Conservation (phyloP, 2,888 invertebrate genomes). For the Erebia palarica region DNA sequence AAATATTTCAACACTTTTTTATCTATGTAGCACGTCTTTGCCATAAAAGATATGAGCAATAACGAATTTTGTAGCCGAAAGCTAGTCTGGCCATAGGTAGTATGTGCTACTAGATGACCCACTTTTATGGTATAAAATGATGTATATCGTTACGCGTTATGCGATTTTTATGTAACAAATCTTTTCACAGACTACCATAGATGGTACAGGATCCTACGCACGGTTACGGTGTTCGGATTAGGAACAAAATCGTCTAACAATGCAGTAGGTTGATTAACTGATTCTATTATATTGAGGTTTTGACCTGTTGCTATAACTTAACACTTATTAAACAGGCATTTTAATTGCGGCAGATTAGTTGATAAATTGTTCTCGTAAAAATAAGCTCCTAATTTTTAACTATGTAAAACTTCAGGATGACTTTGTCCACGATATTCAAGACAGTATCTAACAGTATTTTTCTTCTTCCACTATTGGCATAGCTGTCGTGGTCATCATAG, state of each 20-base stretch:
- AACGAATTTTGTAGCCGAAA: slow-evolving; percentile 31
- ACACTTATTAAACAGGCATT: background rate
- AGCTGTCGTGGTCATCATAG: no score
- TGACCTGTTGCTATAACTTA: background rate
- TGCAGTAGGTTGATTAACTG: background rate
- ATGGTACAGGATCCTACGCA: background rate
- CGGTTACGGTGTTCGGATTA: background rate
- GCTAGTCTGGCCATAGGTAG: slow-evolving; percentile 33
- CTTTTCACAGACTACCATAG: slow-evolving; percentile 10
- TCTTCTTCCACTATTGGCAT: no score
- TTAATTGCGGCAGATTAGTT: no score
- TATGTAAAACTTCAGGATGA: no score
- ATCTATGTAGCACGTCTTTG: slow-evolving; percentile 13
- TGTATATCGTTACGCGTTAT: slow-evolving; percentile 25
- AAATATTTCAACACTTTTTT: slow-evolving; percentile 1
- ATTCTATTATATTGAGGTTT: background rate
- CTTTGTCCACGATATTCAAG: no score
- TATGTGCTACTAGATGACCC: slow-evolving; percentile 23
- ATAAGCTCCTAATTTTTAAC: no score
- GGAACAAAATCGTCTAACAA: background rate
- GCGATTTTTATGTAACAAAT: slow-evolving; percentile 27
- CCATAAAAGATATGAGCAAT: slow-evolving; percentile 9
- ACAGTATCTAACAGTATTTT: no score
- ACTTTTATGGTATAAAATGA: slow-evolving; percentile 26
- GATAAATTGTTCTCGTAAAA: no score